Base-by-base conservation (phyloP, 2,113 vertebrate genomes). In the Budorcas taxicolor region DNA sequence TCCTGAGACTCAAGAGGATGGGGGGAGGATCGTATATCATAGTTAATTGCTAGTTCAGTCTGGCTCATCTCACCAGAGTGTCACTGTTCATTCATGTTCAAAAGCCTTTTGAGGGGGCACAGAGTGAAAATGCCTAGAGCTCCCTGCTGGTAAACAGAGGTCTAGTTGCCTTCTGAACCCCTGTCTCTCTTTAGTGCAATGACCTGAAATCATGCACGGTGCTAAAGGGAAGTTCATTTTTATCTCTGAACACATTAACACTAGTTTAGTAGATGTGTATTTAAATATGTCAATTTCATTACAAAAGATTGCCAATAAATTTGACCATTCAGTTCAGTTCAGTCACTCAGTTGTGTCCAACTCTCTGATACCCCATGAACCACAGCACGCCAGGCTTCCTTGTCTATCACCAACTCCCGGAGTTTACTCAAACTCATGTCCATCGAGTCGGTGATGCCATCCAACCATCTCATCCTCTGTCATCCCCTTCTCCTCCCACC, bases 391-490 rank as follows among this genome's bases (percentile, higher is more conserved):
- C 67, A 71, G 67, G 67, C n/a, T 5, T 40, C 19, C 9, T 5
- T 71, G 67, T 40, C 67, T 0, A 23, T 71, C 67, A 71, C n/a
- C 67, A 40, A 6, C 64, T 21, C 64, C 64, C 0, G 0, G n/a
- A 71, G 5, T 21, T 40, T 10, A 40, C 19, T 12, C 19, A 40
- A 36, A 40, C n/a, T 71, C n/a, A 40, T 71, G n/a, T 6, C 67
- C n/a, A 40, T 71, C 0, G 5, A 71, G 67, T 71, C 1, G 0
- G 19, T 71, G 67, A 40, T 71, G 67, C n/a, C n/a, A 71, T 23
- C n/a, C n/a, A 71, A 23, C 19, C n/a, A 23, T 40, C 67, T 71
- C 67, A 71, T 71, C 19, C 67, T 71, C 67, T 40, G 19, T 40
- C 10, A 3, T 40, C 10, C 9, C 19, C 67, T 71, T 71, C 67